Percentiles rank a stretch among this genome's conserved stretches.
phyloP scores from a whole-genome alignment of 2,113 vertebrate genomes.

The Lophochroa leadbeateri region DNA sequence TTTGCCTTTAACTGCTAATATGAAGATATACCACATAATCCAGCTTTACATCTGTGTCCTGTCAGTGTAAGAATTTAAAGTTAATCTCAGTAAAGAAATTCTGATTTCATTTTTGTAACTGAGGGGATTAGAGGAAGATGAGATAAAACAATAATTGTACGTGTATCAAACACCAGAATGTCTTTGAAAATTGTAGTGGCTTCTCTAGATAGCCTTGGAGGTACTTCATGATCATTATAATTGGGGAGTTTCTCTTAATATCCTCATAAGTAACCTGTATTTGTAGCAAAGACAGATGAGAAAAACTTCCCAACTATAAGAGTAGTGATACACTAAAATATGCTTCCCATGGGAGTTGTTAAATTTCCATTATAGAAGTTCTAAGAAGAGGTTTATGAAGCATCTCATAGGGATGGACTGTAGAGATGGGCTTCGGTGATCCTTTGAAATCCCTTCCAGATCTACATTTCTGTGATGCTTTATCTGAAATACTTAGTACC shows the following conservation, averaged over 20 bases:
- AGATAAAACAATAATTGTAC: not conserved
- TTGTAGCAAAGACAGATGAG: slow-evolving; percentile 39
- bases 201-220: slow-evolving; percentile 10
- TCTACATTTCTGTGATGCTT: slow-evolving; percentile 34
- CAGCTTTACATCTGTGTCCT: not conserved
- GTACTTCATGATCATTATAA: slow-evolving; percentile 46
- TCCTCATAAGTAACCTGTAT: not conserved
- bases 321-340: slow-evolving; percentile 18
- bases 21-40: not conserved
- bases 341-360: slow-evolving; percentile 66
- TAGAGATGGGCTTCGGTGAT: slow-evolving; percentile 10
- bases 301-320: slow-evolving; percentile 50
- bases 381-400: slow-evolving; percentile 44
- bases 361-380: slow-evolving; percentile 53
- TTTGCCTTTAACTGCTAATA: not conserved
- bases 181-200: slow-evolving; percentile 40
- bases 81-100: slow-evolving; percentile 14
- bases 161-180: slow-evolving; percentile 33
- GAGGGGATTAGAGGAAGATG: not conserved
- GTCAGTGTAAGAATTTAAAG: not conserved
- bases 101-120: not conserved
- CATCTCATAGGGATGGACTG: slow-evolving; percentile 50
- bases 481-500: slow-evolving; percentile 10
- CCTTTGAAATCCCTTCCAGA: slow-evolving; percentile 38
- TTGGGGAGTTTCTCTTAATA: slow-evolving; percentile 40